Evolutionary conservation across 2,113 vertebrate species (phyloP), one percentile per base, ranked within the genome.

Genomic region (Embiotoca jacksoni): DNA sequence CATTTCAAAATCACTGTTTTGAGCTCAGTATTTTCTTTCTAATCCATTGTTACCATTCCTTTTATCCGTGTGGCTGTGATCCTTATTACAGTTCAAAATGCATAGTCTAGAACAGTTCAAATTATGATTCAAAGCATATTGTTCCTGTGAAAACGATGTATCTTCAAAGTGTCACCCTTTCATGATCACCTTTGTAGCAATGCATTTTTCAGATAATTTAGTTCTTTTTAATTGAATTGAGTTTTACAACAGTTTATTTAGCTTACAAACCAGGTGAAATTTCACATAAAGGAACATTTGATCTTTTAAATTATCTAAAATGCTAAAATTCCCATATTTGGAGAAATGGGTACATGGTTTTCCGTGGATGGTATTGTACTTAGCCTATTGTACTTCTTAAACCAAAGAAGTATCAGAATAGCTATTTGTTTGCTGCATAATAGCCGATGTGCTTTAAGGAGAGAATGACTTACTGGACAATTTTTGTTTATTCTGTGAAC

Each of bases 121-220:
- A 75, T 41, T 23, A 53, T 36, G 9, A 60, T 72, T 41, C 16
- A 58, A 66, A 53, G 32, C 5, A 0, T 50, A 23, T 15, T 66
- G 64, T 39, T 55, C 46, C 16, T 71, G n/a, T 78, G 6, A 78
- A 65, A 71, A 47, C 37, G 35, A 39, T 60, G 32, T 61, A 55
- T 61, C 37, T 54, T 37, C 7, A 30, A 32, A 62, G 54, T 3
- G 11, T 50, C 55, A 37, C 13, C 7, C 57, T 44, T 32, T 60
- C 39, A 6, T 14, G 36, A 73, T 46, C 2, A 36, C 46, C 36
- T 49, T 15, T 72, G 11, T 4, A 8, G 54, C 5, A 4, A 44
- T 39, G 31, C 16, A 46, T 31, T 49, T 57, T 62, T 44, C 23
- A 23, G 23, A 23, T 23, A 23, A 23, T 23, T 23, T 23, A 23